Base-by-base conservation (phyloP, 2,113 vertebrate species). In the Myrmecobius fasciatus region DNA sequence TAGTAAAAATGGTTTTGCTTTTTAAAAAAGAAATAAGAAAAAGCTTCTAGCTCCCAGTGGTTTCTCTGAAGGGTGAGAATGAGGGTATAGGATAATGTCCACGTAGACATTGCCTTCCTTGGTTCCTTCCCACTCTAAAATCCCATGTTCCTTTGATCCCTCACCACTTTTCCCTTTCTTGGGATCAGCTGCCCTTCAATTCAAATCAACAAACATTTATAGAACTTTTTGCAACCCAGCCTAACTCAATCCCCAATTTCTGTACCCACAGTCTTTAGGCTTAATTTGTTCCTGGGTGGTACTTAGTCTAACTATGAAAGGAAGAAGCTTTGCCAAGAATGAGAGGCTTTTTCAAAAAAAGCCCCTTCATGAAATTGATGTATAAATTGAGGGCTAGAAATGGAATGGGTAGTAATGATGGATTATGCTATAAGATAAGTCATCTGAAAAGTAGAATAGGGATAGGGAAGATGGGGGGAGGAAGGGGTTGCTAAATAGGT, bases 191-290 rank as follows among this genome's bases (percentile, higher is more conserved):
- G 67, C 67, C 67, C 67, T 83, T 83, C 67, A 83, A 83, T 83
- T 83, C 67, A 83, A 83, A 83, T 83, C 67, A 83, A 83, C 67
- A 83, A 83, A 43, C 36, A 83, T 83, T 83, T 83, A 83, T 83
- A 43, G 67, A 83, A 83, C n/a, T 83, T 43, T 83, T 83, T 7
- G 20, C 67, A 83, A 83, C n/a, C 67, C n/a, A 83, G 67, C n/a
- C 67, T 83, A 43, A 17, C n/a, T 43, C 67, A 83, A 43, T 83
- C 36, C 67, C 67, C 67, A 83, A 83, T 83, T 83, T n/a, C 67
- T 83, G 67, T 83, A 83, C 67, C 67, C 67, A 83, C 67, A 83
- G 67, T 83, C 36, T 83, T 83, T 43, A 83, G 67, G 36, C n/a
- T 83, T 83, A 83, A 36, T 83, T 83, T n/a, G 20, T 83, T 83